These are phyloP conservation scores for Oceanites oceanicus DNA, from an alignment of 2,113 vertebrate species.

Conservation along the genomic window DNA sequence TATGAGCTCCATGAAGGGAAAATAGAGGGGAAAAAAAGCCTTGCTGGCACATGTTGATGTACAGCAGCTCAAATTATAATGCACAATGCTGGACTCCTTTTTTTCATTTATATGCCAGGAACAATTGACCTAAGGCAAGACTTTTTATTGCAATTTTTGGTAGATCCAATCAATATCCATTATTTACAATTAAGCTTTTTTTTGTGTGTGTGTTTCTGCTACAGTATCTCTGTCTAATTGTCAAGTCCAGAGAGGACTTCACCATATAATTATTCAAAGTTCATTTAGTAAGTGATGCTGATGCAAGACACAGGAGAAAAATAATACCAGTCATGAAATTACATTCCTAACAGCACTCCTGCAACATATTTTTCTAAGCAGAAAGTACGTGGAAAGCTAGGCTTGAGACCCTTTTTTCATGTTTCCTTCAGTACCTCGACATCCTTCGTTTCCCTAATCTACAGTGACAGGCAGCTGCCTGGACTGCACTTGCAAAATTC, in stretches of 20 bases:
- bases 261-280: background rate
- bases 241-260: background rate
- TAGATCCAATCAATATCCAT: slow-evolving; percentile 14
- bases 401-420: background rate
- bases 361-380: background rate
- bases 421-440: background rate
- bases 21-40: background rate
- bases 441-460: background rate
- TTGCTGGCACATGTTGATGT: background rate
- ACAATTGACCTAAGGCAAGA: slow-evolving; percentile 21
- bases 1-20: background rate
- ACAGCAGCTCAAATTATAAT: background rate
- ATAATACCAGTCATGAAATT: background rate
- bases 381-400: background rate
- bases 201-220: background rate
- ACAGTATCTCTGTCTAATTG: background rate
- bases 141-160: slow-evolving; percentile 29
- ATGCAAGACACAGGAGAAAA: background rate
- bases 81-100: background rate
- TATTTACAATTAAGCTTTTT: background rate
- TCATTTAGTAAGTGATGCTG: slow-evolving; percentile 1
- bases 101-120: slow-evolving; percentile 9
- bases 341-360: background rate
- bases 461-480: background rate
- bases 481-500: background rate